Conservation (phyloP, 2,888 invertebrate genomes). For the Dusona sp. region DNA sequence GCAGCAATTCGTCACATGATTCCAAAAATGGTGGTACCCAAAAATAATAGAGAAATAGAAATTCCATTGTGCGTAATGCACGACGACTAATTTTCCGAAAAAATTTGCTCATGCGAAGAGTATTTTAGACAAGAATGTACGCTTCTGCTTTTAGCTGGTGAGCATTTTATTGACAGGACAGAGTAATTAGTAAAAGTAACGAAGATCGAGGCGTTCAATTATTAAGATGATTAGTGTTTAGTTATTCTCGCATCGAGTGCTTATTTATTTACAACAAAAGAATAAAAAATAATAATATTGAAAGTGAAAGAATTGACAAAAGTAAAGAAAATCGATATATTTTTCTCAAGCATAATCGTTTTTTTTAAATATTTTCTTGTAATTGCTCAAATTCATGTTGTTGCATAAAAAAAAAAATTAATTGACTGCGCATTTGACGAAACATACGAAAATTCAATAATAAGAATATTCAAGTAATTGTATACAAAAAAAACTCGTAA, state of each 20-base stretch:
- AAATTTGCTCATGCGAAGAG: conserved; percentile 31
- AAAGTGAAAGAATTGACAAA: neutral
- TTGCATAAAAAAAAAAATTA: neutral
- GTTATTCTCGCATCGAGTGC: neutral
- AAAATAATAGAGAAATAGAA: conserved; percentile 14
- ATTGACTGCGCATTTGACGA: neutral
- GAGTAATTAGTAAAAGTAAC: conserved; percentile 12
- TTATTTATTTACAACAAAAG: neutral
- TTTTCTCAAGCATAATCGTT: conserved; percentile 2
- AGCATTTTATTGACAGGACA: conserved; percentile 35
- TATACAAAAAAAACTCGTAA: neutral
- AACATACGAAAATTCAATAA: neutral
- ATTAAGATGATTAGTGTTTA: neutral
- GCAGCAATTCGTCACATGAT: neutral
- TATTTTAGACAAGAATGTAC: neutral
- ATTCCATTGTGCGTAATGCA: conserved; percentile 3
- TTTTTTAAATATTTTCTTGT: neutral
- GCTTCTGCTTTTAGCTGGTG: conserved; percentile 7
- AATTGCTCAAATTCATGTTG: neutral
- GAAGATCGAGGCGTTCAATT: conserved; percentile 6
- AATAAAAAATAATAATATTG: neutral
- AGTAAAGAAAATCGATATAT: neutral
- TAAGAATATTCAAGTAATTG: neutral
- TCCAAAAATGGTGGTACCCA: conserved; percentile 31
- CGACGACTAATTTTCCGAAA: conserved; percentile 27